Conservation (phyloP, 2,113 vertebrate genomes). For the Platycercus adscitus region DNA sequence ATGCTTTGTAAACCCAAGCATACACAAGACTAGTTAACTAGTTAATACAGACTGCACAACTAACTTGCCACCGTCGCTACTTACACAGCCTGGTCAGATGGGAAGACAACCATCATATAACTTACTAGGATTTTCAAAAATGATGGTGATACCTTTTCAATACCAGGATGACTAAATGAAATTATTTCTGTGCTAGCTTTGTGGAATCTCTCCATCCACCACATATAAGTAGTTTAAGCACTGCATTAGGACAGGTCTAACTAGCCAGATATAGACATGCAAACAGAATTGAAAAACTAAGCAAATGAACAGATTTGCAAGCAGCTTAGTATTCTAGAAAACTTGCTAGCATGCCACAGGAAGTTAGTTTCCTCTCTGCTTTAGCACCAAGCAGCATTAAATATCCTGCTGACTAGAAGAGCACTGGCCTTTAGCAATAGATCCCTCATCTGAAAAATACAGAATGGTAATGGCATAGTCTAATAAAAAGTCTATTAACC, state of each 20-base stretch:
- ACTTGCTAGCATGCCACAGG: neutral
- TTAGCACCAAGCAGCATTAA: slow-evolving; percentile 5
- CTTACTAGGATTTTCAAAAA: neutral
- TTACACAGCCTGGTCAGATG: neutral
- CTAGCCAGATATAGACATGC: neutral
- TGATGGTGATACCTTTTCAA: neutral
- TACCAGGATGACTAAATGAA: neutral
- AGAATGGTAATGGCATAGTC: neutral
- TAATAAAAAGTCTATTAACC: slow-evolving; percentile 49
- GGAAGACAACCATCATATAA: neutral
- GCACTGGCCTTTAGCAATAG: neutral
- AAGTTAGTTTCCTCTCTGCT: neutral
- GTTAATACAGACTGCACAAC: neutral
- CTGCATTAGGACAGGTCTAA: neutral
- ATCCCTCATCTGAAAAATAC: neutral
- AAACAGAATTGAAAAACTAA: neutral
- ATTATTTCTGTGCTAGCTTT: neutral
- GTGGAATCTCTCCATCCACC: neutral
- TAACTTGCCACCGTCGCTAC: neutral
- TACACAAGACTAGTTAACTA: neutral
- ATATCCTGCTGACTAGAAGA: neutral
- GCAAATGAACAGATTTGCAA: neutral
- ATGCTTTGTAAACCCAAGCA: neutral
- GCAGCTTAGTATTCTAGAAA: neutral
- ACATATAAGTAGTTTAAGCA: neutral